These are phyloP conservation scores for Lasioglossum albipes DNA, from an alignment of 1,140 invertebrate species.

Conservation along the genomic window DNA sequence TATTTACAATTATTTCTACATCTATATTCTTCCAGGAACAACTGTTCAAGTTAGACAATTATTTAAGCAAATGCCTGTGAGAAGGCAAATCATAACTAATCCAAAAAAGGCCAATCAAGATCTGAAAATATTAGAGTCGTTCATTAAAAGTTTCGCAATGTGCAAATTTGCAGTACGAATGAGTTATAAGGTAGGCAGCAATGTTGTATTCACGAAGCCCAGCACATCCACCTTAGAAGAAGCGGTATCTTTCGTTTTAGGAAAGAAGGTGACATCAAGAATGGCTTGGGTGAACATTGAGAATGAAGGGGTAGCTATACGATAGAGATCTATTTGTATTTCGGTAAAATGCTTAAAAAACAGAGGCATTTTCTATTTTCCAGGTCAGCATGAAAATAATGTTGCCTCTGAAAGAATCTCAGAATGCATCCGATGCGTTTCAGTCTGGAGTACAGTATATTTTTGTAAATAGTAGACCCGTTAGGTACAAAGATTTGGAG, in stretches of 20 bases:
- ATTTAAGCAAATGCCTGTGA: constrained; percentile 84
- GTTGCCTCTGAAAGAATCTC: constrained; percentile 77
- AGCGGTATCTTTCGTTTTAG: constrained; percentile 78
- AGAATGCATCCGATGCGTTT: constrained; percentile 68
- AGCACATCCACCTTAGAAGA: constrained; percentile 73
- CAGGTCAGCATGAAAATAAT: constrained; percentile 78
- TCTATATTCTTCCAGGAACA: constrained; percentile 80
- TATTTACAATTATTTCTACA: background rate
- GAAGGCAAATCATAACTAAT: constrained; percentile 81
- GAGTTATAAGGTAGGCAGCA: constrained; percentile 81
- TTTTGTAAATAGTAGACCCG: constrained; percentile 83
- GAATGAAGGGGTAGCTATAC: constrained; percentile 57
- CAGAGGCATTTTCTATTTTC: background rate
- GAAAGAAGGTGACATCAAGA: constrained; percentile 76
- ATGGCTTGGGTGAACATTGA: constrained; percentile 73
- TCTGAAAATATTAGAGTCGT: constrained; percentile 82
- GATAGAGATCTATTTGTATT: background rate
- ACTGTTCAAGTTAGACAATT: constrained; percentile 81
- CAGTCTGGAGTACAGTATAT: constrained; percentile 73
- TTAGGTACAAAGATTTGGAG: constrained; percentile 81
- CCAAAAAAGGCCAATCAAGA: constrained; percentile 81
- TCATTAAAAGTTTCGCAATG: constrained; percentile 81
- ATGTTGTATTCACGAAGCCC: constrained; percentile 81
- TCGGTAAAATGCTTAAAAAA: background rate
- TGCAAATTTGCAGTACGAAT: constrained; percentile 81